phyloP scores from a whole-genome alignment of 1,140 invertebrate species.

The Musca vetustissima region DNA sequence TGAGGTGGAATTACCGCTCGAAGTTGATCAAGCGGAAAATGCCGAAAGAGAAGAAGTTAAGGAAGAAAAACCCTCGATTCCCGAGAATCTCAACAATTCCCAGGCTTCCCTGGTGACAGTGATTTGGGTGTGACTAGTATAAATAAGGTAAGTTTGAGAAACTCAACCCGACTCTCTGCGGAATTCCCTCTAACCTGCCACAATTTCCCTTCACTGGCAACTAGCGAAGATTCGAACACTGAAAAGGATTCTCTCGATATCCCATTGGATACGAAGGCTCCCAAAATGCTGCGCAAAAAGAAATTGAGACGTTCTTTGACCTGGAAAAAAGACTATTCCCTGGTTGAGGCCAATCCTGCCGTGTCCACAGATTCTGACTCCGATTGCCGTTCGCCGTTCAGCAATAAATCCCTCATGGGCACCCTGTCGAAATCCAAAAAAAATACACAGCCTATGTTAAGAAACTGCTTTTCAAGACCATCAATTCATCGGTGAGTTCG shows the following conservation, averaged over 20 bases:
- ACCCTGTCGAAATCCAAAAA: constrained; percentile 33
- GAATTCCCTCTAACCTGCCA: neutral
- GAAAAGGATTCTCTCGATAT: constrained; percentile 29
- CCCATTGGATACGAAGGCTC: neutral
- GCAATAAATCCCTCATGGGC: neutral
- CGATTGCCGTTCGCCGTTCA: constrained; percentile 34
- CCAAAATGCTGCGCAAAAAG: constrained; percentile 46
- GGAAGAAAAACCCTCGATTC: constrained; percentile 26
- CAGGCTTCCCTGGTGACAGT: constrained; percentile 34
- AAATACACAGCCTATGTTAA: constrained; percentile 46
- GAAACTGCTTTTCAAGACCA: constrained; percentile 26
- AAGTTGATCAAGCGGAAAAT: neutral
- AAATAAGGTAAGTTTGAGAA: constrained; percentile 49
- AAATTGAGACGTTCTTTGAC: constrained; percentile 47
- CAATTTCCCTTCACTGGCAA: constrained; percentile 32
- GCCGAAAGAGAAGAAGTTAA: neutral
- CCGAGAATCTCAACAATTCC: constrained; percentile 31
- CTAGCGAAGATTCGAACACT: constrained; percentile 48
- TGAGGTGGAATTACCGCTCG: neutral
- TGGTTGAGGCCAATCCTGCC: constrained; percentile 39
- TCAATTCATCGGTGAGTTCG: neutral
- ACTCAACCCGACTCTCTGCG: neutral
- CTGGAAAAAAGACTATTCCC: constrained; percentile 51
- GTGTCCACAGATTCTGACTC: constrained; percentile 44
- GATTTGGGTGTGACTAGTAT: constrained; percentile 47